Base-by-base conservation (phyloP, 2,113 vertebrate genomes). In the Pithys albifrons region DNA sequence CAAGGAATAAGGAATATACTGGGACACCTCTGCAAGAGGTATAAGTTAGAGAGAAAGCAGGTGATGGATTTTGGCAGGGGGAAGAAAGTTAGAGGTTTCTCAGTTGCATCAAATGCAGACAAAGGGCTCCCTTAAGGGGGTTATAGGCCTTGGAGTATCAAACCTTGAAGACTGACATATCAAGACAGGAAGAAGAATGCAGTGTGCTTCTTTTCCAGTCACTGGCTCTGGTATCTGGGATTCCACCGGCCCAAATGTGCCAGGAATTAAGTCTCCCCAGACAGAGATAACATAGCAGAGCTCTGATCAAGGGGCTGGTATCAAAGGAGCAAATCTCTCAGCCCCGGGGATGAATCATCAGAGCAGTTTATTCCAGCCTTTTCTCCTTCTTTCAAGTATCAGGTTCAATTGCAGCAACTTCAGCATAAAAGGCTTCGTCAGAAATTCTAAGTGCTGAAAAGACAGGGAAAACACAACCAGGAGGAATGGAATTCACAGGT, bases 401-500 rank as follows among this genome's bases (percentile, higher is more conserved):
- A 97, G 79, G 88, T 96, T 95, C 92, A 96, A 94, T 94, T 96
- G 84, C 93, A 92, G 89, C 91, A 84, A 86, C 2, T 18, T 48
- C 79, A 89, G 83, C 76, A 95, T 92, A 96, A 96, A 97, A 94
- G 86, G 52, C 86, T 88, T 79, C 74, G 18, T 91, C 91, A 97
- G n/a, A n/a, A n/a, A n/a, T 94, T 82, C 62, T 84, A 54, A 85
- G 79, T 89, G 76, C 96, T 96, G 93, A 90, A 95, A 92, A 91
- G 88, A 35, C 91, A 91, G 57, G 77, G 88, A 92, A 97, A 95
- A 95, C 88, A 93, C 90, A 94, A 78, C 76, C 70, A 6, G 90
- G 49, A 95, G 93, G 93, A 96, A 95, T 96, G 96, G 92, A 96
- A 97, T 97, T 96, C 96, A 97, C 96, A 92, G 91, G 91, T 96